Percentiles rank a stretch among this genome's conserved stretches.
phyloP scores from a whole-genome alignment of 2,888 invertebrate species.

The Baronia brevicornis region DNA sequence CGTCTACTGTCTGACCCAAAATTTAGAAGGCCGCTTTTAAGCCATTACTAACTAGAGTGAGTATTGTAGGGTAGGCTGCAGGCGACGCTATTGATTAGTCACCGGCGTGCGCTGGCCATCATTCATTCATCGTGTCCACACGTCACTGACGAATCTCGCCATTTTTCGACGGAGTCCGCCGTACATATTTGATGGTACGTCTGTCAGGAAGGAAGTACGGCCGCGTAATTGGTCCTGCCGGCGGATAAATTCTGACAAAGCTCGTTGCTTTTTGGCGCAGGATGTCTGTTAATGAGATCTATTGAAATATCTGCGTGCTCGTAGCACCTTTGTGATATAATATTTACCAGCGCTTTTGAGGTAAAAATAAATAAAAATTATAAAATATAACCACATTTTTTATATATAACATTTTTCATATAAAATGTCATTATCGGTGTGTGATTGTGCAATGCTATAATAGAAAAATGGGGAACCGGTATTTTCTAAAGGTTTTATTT shows the following conservation, averaged over 20 bases:
- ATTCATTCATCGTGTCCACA: constrained; percentile 56
- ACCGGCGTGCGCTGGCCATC: constrained; percentile 40
- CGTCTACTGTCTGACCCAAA: neutral
- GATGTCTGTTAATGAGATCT: constrained; percentile 34
- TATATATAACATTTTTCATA: too few relatives aligned
- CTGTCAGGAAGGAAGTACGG: constrained; percentile 51
- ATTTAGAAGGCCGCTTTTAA: constrained; percentile 29
- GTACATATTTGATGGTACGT: constrained; percentile 58
- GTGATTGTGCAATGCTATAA: too few relatives aligned
- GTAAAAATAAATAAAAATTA: neutral
- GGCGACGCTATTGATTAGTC: constrained; percentile 39
- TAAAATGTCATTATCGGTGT: too few relatives aligned
- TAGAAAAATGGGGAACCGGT: too few relatives aligned
- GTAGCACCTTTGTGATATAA: neutral
- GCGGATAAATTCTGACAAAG: constrained; percentile 39
- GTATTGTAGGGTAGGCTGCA: constrained; percentile 36
- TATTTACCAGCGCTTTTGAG: neutral
- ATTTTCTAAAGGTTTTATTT: too few relatives aligned
- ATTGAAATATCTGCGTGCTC: constrained; percentile 23
- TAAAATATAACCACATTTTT: neutral
- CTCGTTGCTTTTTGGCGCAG: constrained; percentile 28
- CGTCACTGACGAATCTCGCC: constrained; percentile 40
- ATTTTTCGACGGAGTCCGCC: constrained; percentile 40
- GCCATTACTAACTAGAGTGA: constrained; percentile 39
- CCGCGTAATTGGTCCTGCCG: constrained; percentile 53